Conservation (phyloP, 2,113 vertebrate species). For the Trogon melanurus region DNA sequence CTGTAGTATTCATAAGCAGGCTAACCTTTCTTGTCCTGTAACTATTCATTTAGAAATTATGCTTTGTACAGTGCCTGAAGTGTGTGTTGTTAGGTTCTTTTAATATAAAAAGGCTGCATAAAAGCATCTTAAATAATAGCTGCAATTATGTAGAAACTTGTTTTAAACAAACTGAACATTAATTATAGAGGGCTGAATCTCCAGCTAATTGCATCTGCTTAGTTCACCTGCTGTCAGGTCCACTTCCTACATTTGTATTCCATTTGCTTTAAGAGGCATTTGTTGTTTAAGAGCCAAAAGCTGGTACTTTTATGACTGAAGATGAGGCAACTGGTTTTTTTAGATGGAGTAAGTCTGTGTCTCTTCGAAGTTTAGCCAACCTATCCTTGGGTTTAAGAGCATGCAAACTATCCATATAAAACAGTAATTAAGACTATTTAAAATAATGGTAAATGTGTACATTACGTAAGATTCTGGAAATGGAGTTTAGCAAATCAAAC, state of each 20-base stretch:
- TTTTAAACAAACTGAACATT: constrained; percentile 30
- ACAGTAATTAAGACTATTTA: not conserved
- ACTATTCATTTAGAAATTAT: not conserved
- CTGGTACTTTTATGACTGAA: not conserved
- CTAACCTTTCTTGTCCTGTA: not conserved
- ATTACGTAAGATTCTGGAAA: not conserved
- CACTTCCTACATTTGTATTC: not conserved
- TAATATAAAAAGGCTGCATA: not conserved
- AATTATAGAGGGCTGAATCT: constrained; percentile 2
- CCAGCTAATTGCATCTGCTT: not conserved
- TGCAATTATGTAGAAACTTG: not conserved
- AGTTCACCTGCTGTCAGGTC: not conserved
- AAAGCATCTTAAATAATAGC: constrained; percentile 14
- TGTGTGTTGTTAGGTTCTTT: not conserved
- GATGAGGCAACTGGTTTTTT: not conserved
- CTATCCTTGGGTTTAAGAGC: not conserved
- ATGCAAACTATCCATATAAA: not conserved
- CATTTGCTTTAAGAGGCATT: not conserved
- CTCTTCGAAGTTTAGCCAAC: not conserved
- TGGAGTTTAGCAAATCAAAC: not conserved
- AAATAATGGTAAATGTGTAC: not conserved
- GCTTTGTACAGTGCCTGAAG: constrained; percentile 10
- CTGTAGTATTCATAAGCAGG: not conserved
- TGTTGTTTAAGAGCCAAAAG: not conserved
- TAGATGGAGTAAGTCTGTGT: not conserved